phyloP scores from a whole-genome alignment of 1,140 invertebrate genomes.

The Ditylenchus dipsaci region DNA sequence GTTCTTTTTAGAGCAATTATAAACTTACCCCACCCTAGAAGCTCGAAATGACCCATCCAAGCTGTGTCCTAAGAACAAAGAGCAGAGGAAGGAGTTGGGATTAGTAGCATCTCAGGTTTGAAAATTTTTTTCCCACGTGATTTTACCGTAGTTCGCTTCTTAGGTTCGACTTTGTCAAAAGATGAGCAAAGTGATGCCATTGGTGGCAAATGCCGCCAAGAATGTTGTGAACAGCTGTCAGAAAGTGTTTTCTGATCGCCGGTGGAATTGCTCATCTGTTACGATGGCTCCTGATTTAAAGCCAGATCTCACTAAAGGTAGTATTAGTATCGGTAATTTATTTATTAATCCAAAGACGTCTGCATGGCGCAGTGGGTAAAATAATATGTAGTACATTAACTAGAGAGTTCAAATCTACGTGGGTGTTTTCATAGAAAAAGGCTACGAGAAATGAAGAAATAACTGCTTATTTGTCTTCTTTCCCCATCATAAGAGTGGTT shows the following conservation, averaged over 20 bases:
- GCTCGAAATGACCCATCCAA: slow-evolving; percentile 15
- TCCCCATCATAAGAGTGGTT: slow-evolving; percentile 19
- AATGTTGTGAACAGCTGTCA: slow-evolving; percentile 70
- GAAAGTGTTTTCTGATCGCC: slow-evolving; percentile 68
- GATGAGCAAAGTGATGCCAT: slow-evolving; percentile 73
- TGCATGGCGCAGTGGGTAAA: too few species aligned
- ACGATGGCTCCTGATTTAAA: slow-evolving; percentile 72
- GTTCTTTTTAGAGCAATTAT: slow-evolving; percentile 39
- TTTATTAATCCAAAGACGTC: too few species aligned
- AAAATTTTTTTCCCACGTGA: not conserved
- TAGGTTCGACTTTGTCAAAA: slow-evolving; percentile 73
- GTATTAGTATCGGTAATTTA: slow-evolving; percentile 14
- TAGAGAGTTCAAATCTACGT: too few species aligned
- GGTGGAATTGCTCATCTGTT: slow-evolving; percentile 81
- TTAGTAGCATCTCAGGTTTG: slow-evolving; percentile 23
- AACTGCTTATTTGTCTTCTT: slow-evolving; percentile 11
- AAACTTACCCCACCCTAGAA: slow-evolving; percentile 31
- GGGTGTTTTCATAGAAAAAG: too few species aligned
- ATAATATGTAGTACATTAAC: too few species aligned
- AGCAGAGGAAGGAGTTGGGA: slow-evolving; percentile 33
- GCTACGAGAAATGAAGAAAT: not conserved
- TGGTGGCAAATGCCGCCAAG: slow-evolving; percentile 69
- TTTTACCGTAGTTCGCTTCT: not conserved
- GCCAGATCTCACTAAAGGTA: slow-evolving; percentile 73
- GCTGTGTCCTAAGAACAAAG: slow-evolving; percentile 26